A percentile compares a stretch with the other conserved stretches of the same genome.
These are phyloP conservation scores for Osmoderma eremita DNA, from an alignment of 2,888 invertebrate genomes.

Conservation along the genomic window DNA sequence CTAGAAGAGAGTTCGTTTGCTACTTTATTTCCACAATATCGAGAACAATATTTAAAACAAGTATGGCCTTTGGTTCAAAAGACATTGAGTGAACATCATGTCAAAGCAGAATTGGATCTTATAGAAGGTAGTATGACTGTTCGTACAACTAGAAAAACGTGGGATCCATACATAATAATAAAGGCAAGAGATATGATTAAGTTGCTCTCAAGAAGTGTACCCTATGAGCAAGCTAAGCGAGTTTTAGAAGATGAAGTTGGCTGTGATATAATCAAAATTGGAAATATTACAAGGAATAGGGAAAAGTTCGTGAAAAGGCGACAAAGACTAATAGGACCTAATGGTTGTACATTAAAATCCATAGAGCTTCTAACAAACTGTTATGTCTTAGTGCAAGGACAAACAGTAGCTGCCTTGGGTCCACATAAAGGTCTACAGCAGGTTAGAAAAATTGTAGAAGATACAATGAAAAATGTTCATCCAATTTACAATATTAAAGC, in stretches of 20 bases:
- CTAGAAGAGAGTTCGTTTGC: constrained; percentile 96
- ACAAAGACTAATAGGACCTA: constrained; percentile 94
- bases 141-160: constrained; percentile 93
- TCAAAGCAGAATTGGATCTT: constrained; percentile 90
- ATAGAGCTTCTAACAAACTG: constrained; percentile 96
- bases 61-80: constrained; percentile 96
- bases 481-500: constrained; percentile 98
- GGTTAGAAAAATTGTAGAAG: constrained; percentile 89
- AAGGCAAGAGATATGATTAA: constrained; percentile 97
- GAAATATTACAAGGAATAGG: constrained; percentile 86
- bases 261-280: constrained; percentile 97
- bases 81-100: constrained; percentile 78
- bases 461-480: constrained; percentile 99
- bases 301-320: constrained; percentile 96
- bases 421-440: constrained; percentile 91
- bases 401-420: constrained; percentile 96
- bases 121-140: constrained; percentile 96
- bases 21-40: constrained; percentile 95
- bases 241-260: constrained; percentile 90
- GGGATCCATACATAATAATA: constrained; percentile 97
- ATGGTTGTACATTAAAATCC: constrained; percentile 97
- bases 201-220: constrained; percentile 93
- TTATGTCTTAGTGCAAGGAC: constrained; percentile 96
- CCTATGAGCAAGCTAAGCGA: constrained; percentile 92
- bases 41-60: constrained; percentile 94